These are phyloP conservation scores for Otolemur garnettii DNA, from an alignment of 2,113 vertebrate species.

Conservation along the genomic window DNA sequence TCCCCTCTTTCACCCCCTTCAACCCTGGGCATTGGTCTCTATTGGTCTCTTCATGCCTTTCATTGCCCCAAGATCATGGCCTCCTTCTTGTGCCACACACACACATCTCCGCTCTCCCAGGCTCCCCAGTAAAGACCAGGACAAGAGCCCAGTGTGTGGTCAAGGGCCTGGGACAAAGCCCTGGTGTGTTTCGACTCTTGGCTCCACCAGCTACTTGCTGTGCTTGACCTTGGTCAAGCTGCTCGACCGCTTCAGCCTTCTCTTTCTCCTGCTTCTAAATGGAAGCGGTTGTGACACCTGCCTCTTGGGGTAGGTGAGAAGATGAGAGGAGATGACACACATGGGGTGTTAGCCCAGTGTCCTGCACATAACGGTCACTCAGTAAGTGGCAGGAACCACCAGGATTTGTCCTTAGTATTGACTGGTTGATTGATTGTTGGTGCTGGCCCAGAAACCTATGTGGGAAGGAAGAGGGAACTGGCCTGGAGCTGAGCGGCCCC, in stretches of 20 bases:
- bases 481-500: neutral
- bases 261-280: neutral
- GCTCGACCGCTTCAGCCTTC: neutral
- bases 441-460: neutral
- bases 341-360: accelerated
- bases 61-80: no score
- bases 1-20: neutral
- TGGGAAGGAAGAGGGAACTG: neutral
- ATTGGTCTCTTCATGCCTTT: neutral
- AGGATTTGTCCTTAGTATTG: neutral
- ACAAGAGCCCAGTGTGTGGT: accelerated
- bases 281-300: neutral
- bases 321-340: accelerated
- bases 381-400: neutral
- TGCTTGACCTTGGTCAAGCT: neutral
- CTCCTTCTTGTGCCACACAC: neutral
- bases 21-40: neutral
- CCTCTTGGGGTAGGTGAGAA: neutral
- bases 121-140: neutral
- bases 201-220: neutral
- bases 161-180: neutral
- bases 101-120: neutral
- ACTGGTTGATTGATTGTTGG: neutral
- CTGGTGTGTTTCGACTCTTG: neutral
- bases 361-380: neutral